These are phyloP conservation scores for Zaprionus africanus DNA, from an alignment of 1,140 invertebrate species.

Conservation along the genomic window DNA sequence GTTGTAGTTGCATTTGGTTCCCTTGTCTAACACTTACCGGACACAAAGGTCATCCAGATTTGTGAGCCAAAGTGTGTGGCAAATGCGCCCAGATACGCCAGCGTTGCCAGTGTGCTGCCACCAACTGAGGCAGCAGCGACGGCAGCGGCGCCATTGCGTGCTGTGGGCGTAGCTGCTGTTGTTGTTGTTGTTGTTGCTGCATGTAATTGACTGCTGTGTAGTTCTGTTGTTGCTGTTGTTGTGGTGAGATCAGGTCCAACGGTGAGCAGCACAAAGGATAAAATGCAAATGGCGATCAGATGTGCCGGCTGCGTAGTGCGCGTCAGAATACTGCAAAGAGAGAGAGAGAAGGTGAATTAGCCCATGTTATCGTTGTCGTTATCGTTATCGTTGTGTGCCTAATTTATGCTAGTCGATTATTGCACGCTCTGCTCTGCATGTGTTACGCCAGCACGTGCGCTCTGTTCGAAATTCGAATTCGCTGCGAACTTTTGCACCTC, in stretches of 20 bases:
- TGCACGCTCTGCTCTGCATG: not conserved
- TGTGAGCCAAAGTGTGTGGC: slow-evolving; percentile 92
- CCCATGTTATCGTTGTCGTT: too few relatives aligned
- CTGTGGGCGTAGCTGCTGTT: slow-evolving; percentile 19
- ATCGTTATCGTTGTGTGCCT: slow-evolving; percentile 3
- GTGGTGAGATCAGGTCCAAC: slow-evolving; percentile 85
- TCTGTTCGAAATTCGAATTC: slow-evolving; percentile 33
- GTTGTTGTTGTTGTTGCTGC: slow-evolving; percentile 6
- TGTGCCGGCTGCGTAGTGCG: slow-evolving; percentile 91
- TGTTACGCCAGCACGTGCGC: slow-evolving; percentile 47
- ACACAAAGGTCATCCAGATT: slow-evolving; percentile 95
- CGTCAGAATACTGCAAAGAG: slow-evolving; percentile 87
- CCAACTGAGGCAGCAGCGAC: not conserved
- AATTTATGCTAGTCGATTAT: not conserved
- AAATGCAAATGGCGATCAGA: slow-evolving; percentile 87
- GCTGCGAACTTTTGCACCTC: slow-evolving; percentile 43
- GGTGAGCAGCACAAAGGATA: slow-evolving; percentile 87
- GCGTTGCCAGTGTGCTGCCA: slow-evolving; percentile 80
- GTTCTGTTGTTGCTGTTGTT: slow-evolving; percentile 51
- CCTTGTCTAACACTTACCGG: slow-evolving; percentile 86
- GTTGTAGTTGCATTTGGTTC: not conserved
- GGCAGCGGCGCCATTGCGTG: slow-evolving; percentile 7
- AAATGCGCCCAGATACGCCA: slow-evolving; percentile 90
- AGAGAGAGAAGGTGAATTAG: not conserved
- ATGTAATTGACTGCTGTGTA: slow-evolving; percentile 27